These are phyloP conservation scores for Anguilla anguilla DNA, from an alignment of 2,797 vertebrate species.

Conservation along the genomic window DNA sequence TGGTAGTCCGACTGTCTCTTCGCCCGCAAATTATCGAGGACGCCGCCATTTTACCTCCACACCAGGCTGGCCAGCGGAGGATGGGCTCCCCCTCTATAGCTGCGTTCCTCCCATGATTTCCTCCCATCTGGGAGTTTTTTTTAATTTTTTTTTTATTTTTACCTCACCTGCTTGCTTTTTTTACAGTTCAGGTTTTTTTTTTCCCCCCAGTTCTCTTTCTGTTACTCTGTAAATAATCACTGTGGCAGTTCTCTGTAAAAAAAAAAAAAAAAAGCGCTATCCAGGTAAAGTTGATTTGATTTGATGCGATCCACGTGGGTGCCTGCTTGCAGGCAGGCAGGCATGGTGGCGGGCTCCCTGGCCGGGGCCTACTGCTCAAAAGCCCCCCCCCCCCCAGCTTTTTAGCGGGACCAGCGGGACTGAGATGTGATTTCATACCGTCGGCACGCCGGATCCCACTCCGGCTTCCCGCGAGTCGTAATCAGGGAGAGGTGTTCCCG, in stretches of 20 bases:
- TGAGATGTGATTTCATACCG: conserved; percentile 45
- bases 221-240: no score
- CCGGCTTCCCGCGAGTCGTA: conserved; percentile 38
- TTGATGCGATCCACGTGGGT: not conserved
- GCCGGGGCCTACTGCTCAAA: not conserved
- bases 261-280: no score
- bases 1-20: not conserved
- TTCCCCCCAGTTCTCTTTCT: no score
- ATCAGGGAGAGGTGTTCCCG: conserved; percentile 38
- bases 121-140: no score
- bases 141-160: no score
- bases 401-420: conserved; percentile 24
- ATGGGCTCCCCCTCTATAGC: no score
- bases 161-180: not conserved
- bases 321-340: not conserved
- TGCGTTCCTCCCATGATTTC: no score
- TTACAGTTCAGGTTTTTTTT: no score
- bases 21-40: not conserved
- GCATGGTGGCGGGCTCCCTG: not conserved
- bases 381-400: not conserved
- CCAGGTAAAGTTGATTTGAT: no score
- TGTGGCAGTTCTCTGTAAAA: no score
- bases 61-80: not conserved
- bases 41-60: not conserved
- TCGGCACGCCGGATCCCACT: conserved; percentile 43